Conservation (phyloP, 2,797 vertebrate genomes). For the Tenualosa thibaudeaui region DNA sequence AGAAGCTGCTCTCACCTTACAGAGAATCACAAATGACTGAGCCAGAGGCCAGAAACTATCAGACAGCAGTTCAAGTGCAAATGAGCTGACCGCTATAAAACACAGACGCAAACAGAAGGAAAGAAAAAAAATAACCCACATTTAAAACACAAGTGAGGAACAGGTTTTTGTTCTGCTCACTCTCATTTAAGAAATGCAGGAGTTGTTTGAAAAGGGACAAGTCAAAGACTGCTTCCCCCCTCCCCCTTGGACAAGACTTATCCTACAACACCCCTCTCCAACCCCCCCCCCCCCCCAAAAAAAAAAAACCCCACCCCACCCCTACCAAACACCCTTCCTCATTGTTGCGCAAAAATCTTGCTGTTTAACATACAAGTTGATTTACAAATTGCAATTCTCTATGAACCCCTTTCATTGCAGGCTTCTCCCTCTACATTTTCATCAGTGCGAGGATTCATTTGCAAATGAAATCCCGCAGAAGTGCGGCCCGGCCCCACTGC, state of each 20-base stretch:
- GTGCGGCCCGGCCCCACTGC: slow-evolving; percentile 94
- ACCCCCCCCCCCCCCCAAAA: neutral
- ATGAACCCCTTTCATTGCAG: slow-evolving; percentile 91
- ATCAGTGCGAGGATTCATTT: slow-evolving; percentile 95
- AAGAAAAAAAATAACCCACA: slow-evolving; percentile 33
- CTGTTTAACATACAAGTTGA: slow-evolving; percentile 91
- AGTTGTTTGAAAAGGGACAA: slow-evolving; percentile 55
- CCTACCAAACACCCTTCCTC: slow-evolving; percentile 64
- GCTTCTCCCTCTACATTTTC: slow-evolving; percentile 92
- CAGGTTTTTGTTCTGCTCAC: slow-evolving; percentile 48
- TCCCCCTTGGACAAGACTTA: slow-evolving; percentile 9
- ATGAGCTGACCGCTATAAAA: slow-evolving; percentile 29
- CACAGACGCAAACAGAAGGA: slow-evolving; percentile 28
- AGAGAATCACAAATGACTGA: neutral
- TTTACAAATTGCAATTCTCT: slow-evolving; percentile 96
- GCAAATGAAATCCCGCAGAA: slow-evolving; percentile 98
- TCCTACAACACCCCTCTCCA: slow-evolving; percentile 54
- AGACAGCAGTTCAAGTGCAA: slow-evolving; percentile 28
- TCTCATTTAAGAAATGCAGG: slow-evolving; percentile 59
- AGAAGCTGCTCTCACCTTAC: slow-evolving; percentile 18
- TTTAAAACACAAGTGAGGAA: slow-evolving; percentile 51
- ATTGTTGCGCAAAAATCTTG: slow-evolving; percentile 75
- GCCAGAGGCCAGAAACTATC: slow-evolving; percentile 9
- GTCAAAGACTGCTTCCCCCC: slow-evolving; percentile 30
- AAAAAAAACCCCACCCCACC: slow-evolving; percentile 51